Conservation (phyloP, 2,888 invertebrate genomes). For the Neuroscelio doddi region DNA sequence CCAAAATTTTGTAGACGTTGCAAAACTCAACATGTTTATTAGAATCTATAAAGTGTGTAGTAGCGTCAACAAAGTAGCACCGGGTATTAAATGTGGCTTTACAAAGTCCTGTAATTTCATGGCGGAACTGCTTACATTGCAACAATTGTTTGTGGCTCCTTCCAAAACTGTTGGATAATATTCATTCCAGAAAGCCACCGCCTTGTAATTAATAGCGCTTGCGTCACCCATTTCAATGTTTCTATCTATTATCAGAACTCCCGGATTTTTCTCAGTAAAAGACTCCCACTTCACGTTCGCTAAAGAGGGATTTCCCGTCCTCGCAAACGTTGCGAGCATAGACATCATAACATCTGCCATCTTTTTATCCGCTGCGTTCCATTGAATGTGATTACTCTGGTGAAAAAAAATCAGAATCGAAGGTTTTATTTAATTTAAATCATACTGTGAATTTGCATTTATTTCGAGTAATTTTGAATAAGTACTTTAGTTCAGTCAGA, state of each 20-base stretch:
- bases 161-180: slow-evolving; percentile 85
- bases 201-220: slow-evolving; percentile 81
- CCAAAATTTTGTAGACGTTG: neutral
- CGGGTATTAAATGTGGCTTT: slow-evolving; percentile 21
- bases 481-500: no score
- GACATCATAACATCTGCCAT: slow-evolving; percentile 87
- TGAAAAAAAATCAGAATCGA: neutral
- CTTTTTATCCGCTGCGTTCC: slow-evolving; percentile 85
- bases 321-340: slow-evolving; percentile 86
- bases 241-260: slow-evolving; percentile 80
- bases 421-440: no score
- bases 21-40: slow-evolving; percentile 1
- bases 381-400: slow-evolving; percentile 72
- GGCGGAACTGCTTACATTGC: slow-evolving; percentile 74
- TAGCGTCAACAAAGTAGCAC: slow-evolving; percentile 34
- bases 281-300: slow-evolving; percentile 84
- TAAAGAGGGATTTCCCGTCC: slow-evolving; percentile 76
- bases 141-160: slow-evolving; percentile 81
- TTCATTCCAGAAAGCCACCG: slow-evolving; percentile 88
- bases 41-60: slow-evolving; percentile 23
- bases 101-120: slow-evolving; percentile 5
- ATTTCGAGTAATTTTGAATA: no score
- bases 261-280: slow-evolving; percentile 79
- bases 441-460: no score
- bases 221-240: slow-evolving; percentile 85